Conservation (phyloP, 2,113 vertebrate genomes). For the Prinia subflava region DNA sequence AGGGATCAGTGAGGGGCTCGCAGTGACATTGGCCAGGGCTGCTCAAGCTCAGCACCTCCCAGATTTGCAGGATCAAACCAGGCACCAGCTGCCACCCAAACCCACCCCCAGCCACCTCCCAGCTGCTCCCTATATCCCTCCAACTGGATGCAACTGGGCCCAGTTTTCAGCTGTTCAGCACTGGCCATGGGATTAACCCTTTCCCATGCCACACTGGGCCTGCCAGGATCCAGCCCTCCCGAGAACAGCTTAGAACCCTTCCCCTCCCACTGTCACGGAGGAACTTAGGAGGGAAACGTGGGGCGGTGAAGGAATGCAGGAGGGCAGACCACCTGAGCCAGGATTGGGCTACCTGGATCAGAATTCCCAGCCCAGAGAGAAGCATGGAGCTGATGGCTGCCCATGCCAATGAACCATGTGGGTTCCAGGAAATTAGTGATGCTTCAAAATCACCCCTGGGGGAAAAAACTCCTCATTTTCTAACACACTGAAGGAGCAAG, state of each 20-base stretch:
- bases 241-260: not conserved
- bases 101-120: not conserved
- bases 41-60: slow-evolving; percentile 21
- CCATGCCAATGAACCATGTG: not conserved
- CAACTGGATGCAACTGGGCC: slow-evolving; percentile 10
- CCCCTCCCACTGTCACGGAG: rapidly evolving
- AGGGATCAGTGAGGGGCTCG: not conserved
- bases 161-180: slow-evolving; percentile 42
- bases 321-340: not conserved
- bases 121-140: slow-evolving; percentile 23
- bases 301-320: not conserved
- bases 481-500: not conserved
- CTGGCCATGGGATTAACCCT: not conserved
- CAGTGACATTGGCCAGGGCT: not conserved
- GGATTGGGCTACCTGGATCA: not conserved
- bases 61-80: slow-evolving; percentile 11
- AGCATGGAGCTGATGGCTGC: not conserved
- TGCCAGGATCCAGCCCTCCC: rapidly evolving
- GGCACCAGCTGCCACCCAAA: slow-evolving; percentile 33
- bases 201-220: not conserved
- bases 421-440: not conserved
- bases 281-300: not conserved
- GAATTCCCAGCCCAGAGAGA: not conserved
- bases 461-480: not conserved
- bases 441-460: not conserved